phyloP scores from a whole-genome alignment of 2,888 invertebrate genomes.

The Periphyllus acericola region DNA sequence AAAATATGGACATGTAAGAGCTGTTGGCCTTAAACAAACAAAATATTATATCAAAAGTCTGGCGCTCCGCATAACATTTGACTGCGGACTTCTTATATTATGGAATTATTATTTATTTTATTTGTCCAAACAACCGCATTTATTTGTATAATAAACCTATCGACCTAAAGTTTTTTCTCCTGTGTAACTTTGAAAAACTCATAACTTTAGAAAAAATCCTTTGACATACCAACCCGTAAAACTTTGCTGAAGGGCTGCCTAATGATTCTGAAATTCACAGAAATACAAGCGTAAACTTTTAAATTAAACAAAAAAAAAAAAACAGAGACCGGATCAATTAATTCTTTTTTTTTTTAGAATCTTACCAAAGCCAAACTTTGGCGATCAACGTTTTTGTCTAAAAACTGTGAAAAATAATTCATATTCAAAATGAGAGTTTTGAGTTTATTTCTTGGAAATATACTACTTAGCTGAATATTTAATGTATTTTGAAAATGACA shows the following conservation, averaged over 20 bases:
- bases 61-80: neutral
- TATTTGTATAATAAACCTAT: constrained; percentile 27
- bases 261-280: neutral
- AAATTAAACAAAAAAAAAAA: neutral
- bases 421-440: neutral
- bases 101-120: constrained; percentile 24
- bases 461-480: neutral
- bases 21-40: constrained; percentile 1
- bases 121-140: neutral
- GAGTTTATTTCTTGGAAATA: neutral
- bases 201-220: neutral
- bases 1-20: constrained; percentile 11
- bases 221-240: constrained; percentile 16
- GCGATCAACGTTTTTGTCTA: neutral
- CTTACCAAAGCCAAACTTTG: neutral
- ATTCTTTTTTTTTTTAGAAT: neutral
- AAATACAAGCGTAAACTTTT: constrained; percentile 3
- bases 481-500: neutral
- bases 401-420: neutral
- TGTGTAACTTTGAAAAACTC: constrained; percentile 6
- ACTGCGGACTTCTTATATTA: neutral
- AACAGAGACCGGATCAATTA: neutral
- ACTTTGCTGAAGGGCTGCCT: neutral
- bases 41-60: neutral
- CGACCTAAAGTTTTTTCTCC: neutral